Evolutionary conservation across 2,797 vertebrate species (phyloP).

Genomic region (Vespertilio murinus): DNA sequence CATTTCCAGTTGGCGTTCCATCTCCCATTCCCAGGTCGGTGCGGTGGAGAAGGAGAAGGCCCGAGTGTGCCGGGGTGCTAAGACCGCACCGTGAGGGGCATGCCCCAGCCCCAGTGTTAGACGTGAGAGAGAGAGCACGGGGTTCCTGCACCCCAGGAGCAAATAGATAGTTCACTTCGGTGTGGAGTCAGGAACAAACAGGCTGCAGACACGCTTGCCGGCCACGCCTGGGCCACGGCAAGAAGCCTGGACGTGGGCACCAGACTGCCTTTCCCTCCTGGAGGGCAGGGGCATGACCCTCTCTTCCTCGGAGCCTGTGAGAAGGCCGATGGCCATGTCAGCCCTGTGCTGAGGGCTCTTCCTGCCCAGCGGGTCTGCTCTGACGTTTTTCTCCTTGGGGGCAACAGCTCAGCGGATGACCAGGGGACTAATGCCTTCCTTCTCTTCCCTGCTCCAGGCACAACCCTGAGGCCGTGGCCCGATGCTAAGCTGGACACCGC

Average conservation of each 20-base stretch:
- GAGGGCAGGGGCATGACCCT: neutral
- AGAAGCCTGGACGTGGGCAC: neutral
- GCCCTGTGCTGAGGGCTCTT: no score
- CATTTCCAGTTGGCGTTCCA: neutral
- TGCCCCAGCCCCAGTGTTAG: neutral
- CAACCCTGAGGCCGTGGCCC: conserved; percentile 39
- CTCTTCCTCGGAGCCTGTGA: neutral
- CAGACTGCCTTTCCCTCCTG: neutral
- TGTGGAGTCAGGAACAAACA: neutral
- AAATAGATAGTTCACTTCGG: neutral
- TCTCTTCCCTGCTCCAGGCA: conserved; percentile 71
- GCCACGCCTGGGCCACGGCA: accelerated
- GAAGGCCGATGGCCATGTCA: neutral
- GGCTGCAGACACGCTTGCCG: neutral
- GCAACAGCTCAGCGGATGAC: neutral
- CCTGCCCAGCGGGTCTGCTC: neutral
- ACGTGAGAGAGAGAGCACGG: accelerated
- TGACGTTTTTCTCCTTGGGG: neutral
- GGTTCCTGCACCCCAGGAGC: neutral
- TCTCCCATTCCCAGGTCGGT: neutral
- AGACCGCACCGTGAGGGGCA: neutral
- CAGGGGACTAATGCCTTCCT: neutral
- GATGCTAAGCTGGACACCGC: conserved; percentile 26
- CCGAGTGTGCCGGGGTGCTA: neutral
- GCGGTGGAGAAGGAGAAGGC: neutral